A percentile compares a stretch with the other conserved stretches of the same genome.
phyloP scores from a whole-genome alignment of 2,888 invertebrate species.

The Lithophane semibrunnea region DNA sequence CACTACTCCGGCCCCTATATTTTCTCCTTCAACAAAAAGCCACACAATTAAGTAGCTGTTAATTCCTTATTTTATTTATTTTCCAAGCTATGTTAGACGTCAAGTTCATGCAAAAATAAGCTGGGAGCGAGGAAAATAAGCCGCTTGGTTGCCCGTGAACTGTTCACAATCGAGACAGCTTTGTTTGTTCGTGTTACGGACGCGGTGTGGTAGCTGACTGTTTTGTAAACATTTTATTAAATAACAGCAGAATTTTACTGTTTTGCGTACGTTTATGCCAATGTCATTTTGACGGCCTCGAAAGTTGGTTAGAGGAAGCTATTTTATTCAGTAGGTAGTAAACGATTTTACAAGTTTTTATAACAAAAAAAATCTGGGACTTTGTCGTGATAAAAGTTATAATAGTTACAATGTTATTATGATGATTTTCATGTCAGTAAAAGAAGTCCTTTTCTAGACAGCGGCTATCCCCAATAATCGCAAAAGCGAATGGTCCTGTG shows the following conservation, averaged over 20 bases:
- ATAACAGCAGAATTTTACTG: not conserved
- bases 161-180: constrained; percentile 78
- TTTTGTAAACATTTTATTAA: constrained; percentile 31
- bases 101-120: constrained; percentile 70
- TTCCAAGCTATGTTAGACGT: constrained; percentile 62
- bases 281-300: constrained; percentile 9
- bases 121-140: constrained; percentile 75
- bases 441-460: not conserved
- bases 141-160: constrained; percentile 74
- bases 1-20: constrained; percentile 1
- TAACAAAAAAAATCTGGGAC: not conserved
- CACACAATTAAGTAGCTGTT: constrained; percentile 58
- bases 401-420: not conserved
- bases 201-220: constrained; percentile 69
- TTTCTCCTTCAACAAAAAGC: constrained; percentile 36
- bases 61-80: constrained; percentile 58
- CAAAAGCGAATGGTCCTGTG: not conserved
- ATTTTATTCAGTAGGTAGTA: not conserved
- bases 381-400: not conserved
- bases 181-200: constrained; percentile 73
- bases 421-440: not conserved
- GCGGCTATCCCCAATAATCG: not conserved
- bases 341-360: not conserved
- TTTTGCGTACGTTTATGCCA: constrained; percentile 1
- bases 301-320: not conserved